These are phyloP conservation scores for Ptilonorhynchus violaceus DNA, from an alignment of 2,113 vertebrate species.

Conservation along the genomic window DNA sequence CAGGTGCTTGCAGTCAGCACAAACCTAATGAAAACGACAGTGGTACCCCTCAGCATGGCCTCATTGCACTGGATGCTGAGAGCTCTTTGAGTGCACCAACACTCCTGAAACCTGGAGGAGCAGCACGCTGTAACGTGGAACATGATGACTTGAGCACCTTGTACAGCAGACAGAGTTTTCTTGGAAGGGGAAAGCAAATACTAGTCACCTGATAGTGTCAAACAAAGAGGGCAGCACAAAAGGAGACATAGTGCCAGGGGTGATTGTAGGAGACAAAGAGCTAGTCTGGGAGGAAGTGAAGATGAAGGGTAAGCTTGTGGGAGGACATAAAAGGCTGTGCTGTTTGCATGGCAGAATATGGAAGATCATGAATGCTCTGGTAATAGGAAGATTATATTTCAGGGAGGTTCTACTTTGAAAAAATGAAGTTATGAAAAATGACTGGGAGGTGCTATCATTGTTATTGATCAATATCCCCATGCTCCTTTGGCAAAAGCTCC, in stretches of 20 bases:
- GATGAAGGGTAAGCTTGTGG: not conserved
- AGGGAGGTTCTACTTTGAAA: not conserved
- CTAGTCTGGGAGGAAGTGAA: slow-evolving; percentile 1
- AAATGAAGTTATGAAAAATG: not conserved
- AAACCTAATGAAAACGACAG: not conserved
- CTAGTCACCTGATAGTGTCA: not conserved
- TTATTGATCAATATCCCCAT: not conserved
- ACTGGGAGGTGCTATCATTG: not conserved
- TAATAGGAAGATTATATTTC: not conserved
- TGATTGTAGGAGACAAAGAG: slow-evolving; percentile 2
- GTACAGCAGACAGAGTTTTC: not conserved
- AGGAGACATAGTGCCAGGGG: not conserved
- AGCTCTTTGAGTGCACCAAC: not conserved
- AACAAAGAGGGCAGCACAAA: not conserved
- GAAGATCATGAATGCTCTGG: not conserved
- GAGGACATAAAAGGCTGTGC: slow-evolving; percentile 17
- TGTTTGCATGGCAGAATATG: slow-evolving; percentile 17
- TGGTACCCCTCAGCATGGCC: not conserved
- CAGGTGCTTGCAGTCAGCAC: not conserved
- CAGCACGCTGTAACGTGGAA: not conserved
- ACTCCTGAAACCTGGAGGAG: not conserved
- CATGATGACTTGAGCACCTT: not conserved
- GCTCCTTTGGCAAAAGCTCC: not conserved
- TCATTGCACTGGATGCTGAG: not conserved
- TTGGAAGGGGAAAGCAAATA: not conserved